Evolutionary conservation across 2,797 vertebrate species (phyloP).

Genomic region (Megalops cyprinoides): DNA sequence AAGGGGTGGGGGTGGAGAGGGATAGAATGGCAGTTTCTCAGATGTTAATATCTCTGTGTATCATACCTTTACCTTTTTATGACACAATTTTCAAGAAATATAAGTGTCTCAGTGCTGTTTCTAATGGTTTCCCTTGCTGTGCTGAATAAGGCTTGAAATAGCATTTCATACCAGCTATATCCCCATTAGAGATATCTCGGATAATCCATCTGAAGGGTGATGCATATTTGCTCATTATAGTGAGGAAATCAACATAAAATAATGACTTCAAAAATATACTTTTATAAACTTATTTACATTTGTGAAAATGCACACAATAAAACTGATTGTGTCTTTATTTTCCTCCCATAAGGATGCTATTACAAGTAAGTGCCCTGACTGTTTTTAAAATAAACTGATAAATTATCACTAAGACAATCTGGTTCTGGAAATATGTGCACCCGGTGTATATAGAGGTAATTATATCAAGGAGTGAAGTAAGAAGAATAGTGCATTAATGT

Average conservation of each 20-base stretch:
- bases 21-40: not conserved
- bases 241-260: not conserved
- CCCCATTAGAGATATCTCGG: slow-evolving; percentile 70
- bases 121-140: slow-evolving; percentile 70
- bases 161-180: slow-evolving; percentile 66
- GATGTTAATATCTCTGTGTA: not conserved
- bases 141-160: slow-evolving; percentile 77
- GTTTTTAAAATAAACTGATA: no score
- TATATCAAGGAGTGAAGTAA: no score
- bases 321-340: no score
- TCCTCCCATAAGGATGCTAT: no score
- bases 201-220: slow-evolving; percentile 64
- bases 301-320: not conserved
- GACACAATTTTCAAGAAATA: slow-evolving; percentile 52
- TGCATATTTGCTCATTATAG: slow-evolving; percentile 33
- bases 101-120: slow-evolving; percentile 53
- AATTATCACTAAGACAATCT: no score
- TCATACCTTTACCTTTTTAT: slow-evolving; percentile 51
- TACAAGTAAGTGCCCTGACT: no score
- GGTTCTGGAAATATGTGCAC: no score
- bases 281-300: slow-evolving; percentile 2
- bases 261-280: slow-evolving; percentile 1
- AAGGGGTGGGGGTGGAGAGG: not conserved
- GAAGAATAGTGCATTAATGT: not conserved
- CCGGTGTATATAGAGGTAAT: no score